Conservation (phyloP, 2,113 vertebrate species). For the Nannobrachium achirus region DNA sequence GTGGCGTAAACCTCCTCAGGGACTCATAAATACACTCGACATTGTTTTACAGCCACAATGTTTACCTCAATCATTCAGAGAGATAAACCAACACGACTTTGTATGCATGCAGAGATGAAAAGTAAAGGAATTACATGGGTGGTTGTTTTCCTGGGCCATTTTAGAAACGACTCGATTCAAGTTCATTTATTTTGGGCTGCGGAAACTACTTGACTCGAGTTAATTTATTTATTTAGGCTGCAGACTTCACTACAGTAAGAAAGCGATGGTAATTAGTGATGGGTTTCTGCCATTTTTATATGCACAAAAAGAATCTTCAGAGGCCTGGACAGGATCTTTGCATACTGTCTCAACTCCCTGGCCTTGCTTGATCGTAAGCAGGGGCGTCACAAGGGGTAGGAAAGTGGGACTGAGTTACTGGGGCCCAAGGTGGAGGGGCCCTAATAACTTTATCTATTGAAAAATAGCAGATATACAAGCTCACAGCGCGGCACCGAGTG, state of each 20-base stretch:
- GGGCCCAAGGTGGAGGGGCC: no score
- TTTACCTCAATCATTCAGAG: slow-evolving; percentile 55
- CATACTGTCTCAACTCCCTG: background rate
- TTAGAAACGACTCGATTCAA: slow-evolving; percentile 12
- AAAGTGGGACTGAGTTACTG: no score
- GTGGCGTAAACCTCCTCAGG: slow-evolving; percentile 63
- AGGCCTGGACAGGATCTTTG: background rate
- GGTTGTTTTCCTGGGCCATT: slow-evolving; percentile 31
- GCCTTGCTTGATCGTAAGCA: slow-evolving; percentile 12
- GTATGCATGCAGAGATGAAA: slow-evolving; percentile 60
- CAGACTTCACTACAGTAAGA: background rate
- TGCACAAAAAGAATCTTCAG: background rate
- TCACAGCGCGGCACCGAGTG: no score
- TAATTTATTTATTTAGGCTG: no score
- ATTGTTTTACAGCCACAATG: slow-evolving; percentile 22
- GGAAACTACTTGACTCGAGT: no score
- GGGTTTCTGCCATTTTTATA: background rate
- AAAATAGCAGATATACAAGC: no score
- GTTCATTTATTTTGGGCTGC: background rate
- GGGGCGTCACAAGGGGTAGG: no score
- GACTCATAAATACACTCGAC: slow-evolving; percentile 54
- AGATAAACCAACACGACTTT: slow-evolving; percentile 57
- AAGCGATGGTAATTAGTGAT: background rate
- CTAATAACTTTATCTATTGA: no score
- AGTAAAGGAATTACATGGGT: slow-evolving; percentile 30